phyloP scores from a whole-genome alignment of 2,113 vertebrate genomes.

The Galbula dea region DNA sequence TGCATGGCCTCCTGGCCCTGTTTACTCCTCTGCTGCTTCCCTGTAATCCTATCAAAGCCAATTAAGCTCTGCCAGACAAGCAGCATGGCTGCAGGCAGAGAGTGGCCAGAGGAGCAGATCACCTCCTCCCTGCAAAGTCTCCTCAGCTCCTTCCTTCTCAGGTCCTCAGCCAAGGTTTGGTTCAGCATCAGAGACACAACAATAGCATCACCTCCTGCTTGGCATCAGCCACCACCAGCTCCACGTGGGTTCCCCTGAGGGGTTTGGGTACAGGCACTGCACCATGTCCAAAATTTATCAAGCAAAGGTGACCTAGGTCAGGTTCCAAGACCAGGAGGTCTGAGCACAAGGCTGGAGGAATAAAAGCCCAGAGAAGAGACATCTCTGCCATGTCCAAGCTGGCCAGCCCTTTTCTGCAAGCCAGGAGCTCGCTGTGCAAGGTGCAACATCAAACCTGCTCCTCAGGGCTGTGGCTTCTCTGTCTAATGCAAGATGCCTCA shows the following conservation, averaged over 20 bases:
- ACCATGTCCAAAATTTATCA: neutral
- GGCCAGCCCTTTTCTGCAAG: neutral
- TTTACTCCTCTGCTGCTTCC: neutral
- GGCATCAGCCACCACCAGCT: neutral
- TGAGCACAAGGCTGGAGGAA: neutral
- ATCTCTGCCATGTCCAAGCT: neutral
- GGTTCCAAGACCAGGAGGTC: neutral
- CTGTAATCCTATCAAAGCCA: conserved; percentile 29
- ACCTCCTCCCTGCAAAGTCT: neutral
- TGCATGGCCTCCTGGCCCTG: neutral
- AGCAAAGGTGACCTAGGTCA: neutral
- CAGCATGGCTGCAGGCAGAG: neutral
- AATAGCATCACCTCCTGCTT: neutral
- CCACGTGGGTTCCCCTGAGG: rapidly evolving
- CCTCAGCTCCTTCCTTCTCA: neutral
- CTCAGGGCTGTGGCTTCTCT: neutral
- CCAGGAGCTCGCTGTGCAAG: neutral
- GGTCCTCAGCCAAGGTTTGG: neutral
- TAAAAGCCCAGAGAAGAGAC: neutral
- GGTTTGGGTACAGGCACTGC: neutral
- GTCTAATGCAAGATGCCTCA: neutral
- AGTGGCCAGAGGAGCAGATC: neutral
- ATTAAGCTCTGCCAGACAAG: conserved; percentile 17
- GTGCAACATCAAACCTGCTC: neutral
- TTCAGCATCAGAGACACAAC: neutral